A percentile compares a stretch with the other conserved stretches of the same genome.
These are phyloP conservation scores for Anguilla obscura DNA, from an alignment of 2,797 vertebrate genomes.

Conservation along the genomic window DNA sequence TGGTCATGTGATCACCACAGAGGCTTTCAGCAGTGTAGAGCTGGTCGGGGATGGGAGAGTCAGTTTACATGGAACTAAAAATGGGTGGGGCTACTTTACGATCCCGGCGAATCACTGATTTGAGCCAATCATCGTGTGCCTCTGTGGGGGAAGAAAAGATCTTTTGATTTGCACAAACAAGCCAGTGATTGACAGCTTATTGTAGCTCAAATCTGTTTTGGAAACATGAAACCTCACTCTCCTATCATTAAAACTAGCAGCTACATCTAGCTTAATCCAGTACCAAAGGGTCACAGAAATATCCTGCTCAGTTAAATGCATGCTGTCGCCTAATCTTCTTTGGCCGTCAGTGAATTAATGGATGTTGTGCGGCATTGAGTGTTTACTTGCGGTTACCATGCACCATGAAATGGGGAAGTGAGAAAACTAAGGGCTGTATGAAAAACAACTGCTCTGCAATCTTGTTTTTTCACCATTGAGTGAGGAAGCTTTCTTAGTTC, in stretches of 20 bases:
- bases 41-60: neutral
- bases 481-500: neutral
- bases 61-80: neutral
- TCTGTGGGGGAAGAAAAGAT: no score
- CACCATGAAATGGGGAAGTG: neutral
- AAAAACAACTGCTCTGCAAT: no score
- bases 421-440: neutral
- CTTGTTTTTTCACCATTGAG: neutral
- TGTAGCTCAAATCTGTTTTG: no score
- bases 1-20: neutral
- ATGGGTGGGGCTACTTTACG: neutral
- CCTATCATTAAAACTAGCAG: no score
- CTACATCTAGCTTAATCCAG: neutral
- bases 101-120: neutral
- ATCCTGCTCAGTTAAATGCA: neutral
- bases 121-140: neutral
- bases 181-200: no score
- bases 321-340: neutral
- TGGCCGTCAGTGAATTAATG: neutral
- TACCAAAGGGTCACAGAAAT: neutral
- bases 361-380: neutral
- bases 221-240: no score
- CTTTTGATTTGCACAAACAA: no score
- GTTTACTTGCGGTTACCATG: neutral
- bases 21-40: neutral